A percentile compares a stretch with the other conserved stretches of the same genome.
These are phyloP conservation scores for Lasius platythorax DNA, from an alignment of 2,888 invertebrate species.

Conservation along the genomic window DNA sequence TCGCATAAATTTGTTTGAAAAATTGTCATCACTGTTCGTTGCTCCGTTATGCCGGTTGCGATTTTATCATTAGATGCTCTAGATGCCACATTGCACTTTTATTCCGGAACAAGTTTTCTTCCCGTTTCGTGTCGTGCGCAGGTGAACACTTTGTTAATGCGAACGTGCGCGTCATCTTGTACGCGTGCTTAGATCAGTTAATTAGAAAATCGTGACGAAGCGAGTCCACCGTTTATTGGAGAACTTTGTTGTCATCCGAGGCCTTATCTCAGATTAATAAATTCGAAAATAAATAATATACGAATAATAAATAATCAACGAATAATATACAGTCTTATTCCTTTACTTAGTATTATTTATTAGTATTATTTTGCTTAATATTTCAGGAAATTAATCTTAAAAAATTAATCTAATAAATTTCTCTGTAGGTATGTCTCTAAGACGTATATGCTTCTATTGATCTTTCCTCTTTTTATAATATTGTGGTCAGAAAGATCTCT, in stretches of 20 bases:
- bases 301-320: too few relatives aligned
- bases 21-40: neutral
- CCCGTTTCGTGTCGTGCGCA: conserved; percentile 33
- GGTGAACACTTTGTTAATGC: conserved; percentile 42
- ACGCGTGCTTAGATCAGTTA: conserved; percentile 34
- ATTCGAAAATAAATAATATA: conserved; percentile 4
- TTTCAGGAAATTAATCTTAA: neutral
- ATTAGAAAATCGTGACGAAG: conserved; percentile 41
- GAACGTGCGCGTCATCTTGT: conserved; percentile 42
- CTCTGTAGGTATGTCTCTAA: neutral
- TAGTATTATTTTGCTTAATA: neutral
- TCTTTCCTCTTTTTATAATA: neutral
- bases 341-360: neutral
- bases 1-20: neutral
- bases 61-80: conserved; percentile 22
- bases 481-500: neutral
- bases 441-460: neutral
- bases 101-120: conserved; percentile 34
- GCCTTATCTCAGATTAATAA: conserved; percentile 9
- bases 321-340: neutral
- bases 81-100: conserved; percentile 13
- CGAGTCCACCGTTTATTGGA: conserved; percentile 17
- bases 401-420: neutral
- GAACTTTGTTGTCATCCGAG: conserved; percentile 20
- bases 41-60: neutral